Evolutionary conservation across 2,888 invertebrate genomes (phyloP).

Genomic region (Dryadula phaetusa): DNA sequence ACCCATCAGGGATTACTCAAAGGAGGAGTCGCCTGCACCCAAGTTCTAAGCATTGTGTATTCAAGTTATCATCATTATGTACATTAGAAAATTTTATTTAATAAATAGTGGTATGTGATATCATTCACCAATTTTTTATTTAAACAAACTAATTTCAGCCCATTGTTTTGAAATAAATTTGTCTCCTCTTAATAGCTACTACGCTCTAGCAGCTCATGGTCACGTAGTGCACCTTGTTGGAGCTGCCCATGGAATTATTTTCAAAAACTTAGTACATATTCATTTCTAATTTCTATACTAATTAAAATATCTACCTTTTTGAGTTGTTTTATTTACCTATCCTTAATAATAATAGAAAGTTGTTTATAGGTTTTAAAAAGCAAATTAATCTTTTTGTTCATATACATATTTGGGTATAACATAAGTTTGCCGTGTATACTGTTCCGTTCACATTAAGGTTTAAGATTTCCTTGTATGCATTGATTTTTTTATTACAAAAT

Average conservation of each 20-base stretch:
- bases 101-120: slow-evolving; percentile 67
- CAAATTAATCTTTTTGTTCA: not conserved
- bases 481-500: not conserved
- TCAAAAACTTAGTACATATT: not conserved
- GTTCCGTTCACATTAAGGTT: not conserved
- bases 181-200: no score
- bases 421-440: no score
- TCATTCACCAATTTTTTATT: slow-evolving; percentile 46
- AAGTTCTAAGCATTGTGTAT: slow-evolving; percentile 80
- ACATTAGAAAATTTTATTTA: slow-evolving; percentile 67
- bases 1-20: slow-evolving; percentile 87
- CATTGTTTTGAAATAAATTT: no score
- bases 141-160: no score
- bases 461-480: not conserved
- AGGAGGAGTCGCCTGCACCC: slow-evolving; percentile 87
- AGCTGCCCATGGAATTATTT: not conserved
- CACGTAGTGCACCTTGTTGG: no score
- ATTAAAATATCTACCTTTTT: not conserved
- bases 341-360: not conserved
- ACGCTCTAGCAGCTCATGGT: no score
- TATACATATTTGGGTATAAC: not conserved
- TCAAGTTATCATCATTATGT: slow-evolving; percentile 34
- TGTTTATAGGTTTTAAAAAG: no score
- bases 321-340: slow-evolving; percentile 1
- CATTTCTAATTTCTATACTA: not conserved